Conservation (phyloP, 1,140 invertebrate species). For the Drosophila mojavensis region DNA sequence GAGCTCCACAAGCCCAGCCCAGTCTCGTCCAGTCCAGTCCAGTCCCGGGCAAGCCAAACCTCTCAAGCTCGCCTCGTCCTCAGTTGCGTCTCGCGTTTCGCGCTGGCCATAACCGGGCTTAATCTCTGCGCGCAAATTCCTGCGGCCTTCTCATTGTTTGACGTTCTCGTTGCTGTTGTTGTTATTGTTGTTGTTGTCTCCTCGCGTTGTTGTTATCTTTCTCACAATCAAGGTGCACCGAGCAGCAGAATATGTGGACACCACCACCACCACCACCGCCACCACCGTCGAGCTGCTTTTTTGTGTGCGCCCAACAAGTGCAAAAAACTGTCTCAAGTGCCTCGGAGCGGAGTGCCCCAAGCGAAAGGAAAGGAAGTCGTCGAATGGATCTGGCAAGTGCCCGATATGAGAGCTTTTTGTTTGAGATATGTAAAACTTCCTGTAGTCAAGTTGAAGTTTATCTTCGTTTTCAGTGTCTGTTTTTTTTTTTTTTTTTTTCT, state of each 20-base stretch:
- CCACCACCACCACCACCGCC: slow-evolving; percentile 29
- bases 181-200: slow-evolving; percentile 48
- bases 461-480: slow-evolving; percentile 13
- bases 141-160: slow-evolving; percentile 80
- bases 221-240: slow-evolving; percentile 78
- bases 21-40: not conserved
- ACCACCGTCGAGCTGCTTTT: slow-evolving; percentile 43
- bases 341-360: slow-evolving; percentile 33
- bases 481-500: not conserved
- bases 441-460: slow-evolving; percentile 74
- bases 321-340: slow-evolving; percentile 77
- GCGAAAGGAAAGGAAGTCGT: slow-evolving; percentile 63
- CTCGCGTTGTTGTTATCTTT: slow-evolving; percentile 69
- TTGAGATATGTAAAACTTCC: slow-evolving; percentile 76
- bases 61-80: not conserved
- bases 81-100: not conserved
- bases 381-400: slow-evolving; percentile 58
- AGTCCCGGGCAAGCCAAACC: not conserved
- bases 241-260: slow-evolving; percentile 48
- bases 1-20: slow-evolving; percentile 1
- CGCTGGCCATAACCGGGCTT: slow-evolving; percentile 46
- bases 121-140: slow-evolving; percentile 74
- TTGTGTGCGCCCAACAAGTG: slow-evolving; percentile 58
- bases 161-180: slow-evolving; percentile 35
- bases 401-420: slow-evolving; percentile 67